These are phyloP conservation scores for Austrofundulus limnaeus DNA, from an alignment of 2,113 vertebrate genomes.

Conservation along the genomic window DNA sequence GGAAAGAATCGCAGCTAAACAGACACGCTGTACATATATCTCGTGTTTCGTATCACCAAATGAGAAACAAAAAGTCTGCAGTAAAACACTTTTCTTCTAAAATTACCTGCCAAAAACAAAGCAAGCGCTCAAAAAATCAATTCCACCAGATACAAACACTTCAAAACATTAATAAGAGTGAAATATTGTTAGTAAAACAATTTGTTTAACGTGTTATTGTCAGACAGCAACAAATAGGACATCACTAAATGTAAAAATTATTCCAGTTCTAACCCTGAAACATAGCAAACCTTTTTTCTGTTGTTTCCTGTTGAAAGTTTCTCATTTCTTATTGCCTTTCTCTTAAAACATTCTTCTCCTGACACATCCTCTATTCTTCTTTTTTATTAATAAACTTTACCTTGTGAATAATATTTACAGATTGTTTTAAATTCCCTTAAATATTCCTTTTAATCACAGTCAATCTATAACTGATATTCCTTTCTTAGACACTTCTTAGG, in stretches of 20 bases:
- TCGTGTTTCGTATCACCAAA: conserved; percentile 47
- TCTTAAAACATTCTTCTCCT: conserved; percentile 28
- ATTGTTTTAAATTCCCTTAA: conserved; percentile 3
- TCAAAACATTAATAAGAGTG: conserved; percentile 5
- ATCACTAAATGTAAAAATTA: neutral
- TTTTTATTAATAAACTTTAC: conserved; percentile 15
- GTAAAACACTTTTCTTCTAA: conserved; percentile 16
- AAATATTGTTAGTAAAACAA: conserved; percentile 7
- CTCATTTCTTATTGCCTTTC: conserved; percentile 5
- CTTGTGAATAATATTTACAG: conserved; percentile 42
- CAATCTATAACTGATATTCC: conserved; percentile 7
- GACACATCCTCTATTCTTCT: conserved; percentile 55
- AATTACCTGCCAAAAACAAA: conserved; percentile 46
- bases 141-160: conserved; percentile 14
- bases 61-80: conserved; percentile 38
- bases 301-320: conserved; percentile 8
- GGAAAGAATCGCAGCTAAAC: conserved; percentile 53
- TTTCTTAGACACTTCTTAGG: neutral
- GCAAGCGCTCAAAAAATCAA: conserved; percentile 12
- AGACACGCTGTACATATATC: conserved; percentile 34
- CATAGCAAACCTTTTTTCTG: conserved; percentile 7
- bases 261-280: neutral
- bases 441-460: neutral
- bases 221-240: conserved; percentile 16
- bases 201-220: neutral